A percentile compares a stretch with the other conserved stretches of the same genome.
These are phyloP conservation scores for Drosophila maculinotata DNA, from an alignment of 2,888 invertebrate genomes.

Conservation along the genomic window DNA sequence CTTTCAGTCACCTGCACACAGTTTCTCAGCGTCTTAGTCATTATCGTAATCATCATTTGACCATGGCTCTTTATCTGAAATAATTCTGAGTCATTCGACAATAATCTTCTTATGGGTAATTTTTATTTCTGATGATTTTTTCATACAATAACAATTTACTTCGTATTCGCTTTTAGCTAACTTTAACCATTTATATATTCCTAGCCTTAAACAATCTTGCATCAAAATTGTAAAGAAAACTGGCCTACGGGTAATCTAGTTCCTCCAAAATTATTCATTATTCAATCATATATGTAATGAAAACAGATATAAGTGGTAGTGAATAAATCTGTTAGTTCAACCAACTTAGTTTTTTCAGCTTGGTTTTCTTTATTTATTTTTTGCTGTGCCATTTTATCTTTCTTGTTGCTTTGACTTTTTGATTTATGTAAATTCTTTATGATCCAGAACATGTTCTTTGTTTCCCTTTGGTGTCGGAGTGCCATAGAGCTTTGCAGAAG, in stretches of 20 bases:
- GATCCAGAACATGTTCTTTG: neutral
- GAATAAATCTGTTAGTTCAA: neutral
- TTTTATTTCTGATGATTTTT: neutral
- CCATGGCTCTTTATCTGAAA: slow-evolving; percentile 30
- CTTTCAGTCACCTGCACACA: neutral
- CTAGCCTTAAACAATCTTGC: too few species aligned
- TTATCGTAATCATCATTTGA: slow-evolving; percentile 38
- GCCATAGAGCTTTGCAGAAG: too few species aligned
- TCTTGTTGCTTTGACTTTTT: neutral
- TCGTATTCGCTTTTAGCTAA: neutral
- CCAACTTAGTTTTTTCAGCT: too few species aligned
- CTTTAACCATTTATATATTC: too few species aligned
- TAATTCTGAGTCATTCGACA: slow-evolving; percentile 36
- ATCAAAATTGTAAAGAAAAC: too few species aligned
- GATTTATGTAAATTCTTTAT: neutral
- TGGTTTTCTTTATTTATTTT: neutral
- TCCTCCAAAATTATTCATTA: too few species aligned
- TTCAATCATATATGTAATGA: too few species aligned
- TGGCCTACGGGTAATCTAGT: too few species aligned
- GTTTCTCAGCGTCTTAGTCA: slow-evolving; percentile 38
- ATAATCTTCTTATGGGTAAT: neutral
- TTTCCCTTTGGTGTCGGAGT: too few species aligned
- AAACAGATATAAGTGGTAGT: too few species aligned
- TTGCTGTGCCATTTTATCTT: neutral
- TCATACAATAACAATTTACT: neutral